Evolutionary conservation across 1,140 invertebrate genomes (phyloP).

Genomic region (Bombus huntii): DNA sequence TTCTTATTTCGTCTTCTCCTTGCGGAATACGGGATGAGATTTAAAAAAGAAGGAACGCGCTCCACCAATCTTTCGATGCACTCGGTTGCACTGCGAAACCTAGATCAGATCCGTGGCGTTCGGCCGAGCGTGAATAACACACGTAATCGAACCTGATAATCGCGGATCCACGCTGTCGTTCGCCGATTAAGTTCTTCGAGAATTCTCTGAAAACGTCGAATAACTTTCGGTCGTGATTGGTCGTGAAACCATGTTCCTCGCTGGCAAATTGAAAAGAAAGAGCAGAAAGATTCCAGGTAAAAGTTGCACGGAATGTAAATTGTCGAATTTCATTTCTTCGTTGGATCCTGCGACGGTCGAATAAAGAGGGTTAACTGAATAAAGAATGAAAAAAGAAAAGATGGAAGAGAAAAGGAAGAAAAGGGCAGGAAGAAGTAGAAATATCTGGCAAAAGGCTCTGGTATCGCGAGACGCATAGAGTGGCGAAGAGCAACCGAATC

Average conservation of each 20-base stretch:
- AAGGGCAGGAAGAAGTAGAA: neutral
- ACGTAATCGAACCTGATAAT: conserved; percentile 41
- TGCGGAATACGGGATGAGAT: conserved; percentile 51
- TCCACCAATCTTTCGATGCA: neutral
- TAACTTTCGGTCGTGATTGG: neutral
- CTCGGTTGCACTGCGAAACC: neutral
- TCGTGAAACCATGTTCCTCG: neutral
- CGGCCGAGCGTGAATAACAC: conserved; percentile 13
- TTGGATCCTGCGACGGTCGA: neutral
- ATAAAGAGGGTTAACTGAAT: neutral
- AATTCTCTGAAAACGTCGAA: neutral
- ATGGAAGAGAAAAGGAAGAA: neutral
- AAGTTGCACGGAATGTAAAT: conserved; percentile 39
- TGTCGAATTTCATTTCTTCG: conserved; percentile 37
- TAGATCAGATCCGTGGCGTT: neutral
- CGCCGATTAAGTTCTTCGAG: conserved; percentile 14
- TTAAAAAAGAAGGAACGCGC: neutral
- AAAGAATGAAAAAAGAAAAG: neutral
- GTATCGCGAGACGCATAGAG: conserved; percentile 28
- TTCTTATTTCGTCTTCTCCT: conserved; percentile 38
- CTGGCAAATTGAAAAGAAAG: neutral
- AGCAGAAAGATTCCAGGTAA: neutral
- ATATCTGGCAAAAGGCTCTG: conserved; percentile 23
- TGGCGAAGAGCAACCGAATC: conserved; percentile 52
- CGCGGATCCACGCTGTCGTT: neutral